A percentile compares a stretch with the other conserved stretches of the same genome.
Evolutionary conservation across 2,113 vertebrate species (phyloP).

Genomic region (Crotalus tigris): DNA sequence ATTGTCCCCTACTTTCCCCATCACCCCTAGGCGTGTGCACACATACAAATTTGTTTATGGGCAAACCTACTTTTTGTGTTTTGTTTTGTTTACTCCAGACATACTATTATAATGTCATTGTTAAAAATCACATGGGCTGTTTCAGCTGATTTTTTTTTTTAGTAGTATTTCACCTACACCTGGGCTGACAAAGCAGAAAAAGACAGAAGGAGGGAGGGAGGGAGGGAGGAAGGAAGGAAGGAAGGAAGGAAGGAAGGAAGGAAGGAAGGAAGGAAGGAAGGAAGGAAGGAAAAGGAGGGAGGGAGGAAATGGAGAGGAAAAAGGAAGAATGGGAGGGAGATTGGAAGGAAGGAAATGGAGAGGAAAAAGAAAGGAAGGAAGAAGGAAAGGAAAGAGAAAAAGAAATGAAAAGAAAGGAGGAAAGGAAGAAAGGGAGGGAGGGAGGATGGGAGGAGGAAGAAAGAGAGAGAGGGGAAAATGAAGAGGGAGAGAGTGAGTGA

Average conservation of each 20-base stretch:
- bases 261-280: too few relatives aligned
- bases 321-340: too few relatives aligned
- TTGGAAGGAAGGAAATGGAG: too few relatives aligned
- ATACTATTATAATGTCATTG: not conserved
- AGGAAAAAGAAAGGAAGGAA: too few relatives aligned
- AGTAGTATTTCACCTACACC: not conserved
- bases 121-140: not conserved
- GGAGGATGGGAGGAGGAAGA: too few relatives aligned
- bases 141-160: not conserved
- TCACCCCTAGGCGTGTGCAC: not conserved
- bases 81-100: not conserved
- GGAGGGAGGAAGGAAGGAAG: too few relatives aligned
- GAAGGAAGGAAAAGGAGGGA: not conserved
- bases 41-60: not conserved
- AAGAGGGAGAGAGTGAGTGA: too few relatives aligned
- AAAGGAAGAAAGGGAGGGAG: too few relatives aligned
- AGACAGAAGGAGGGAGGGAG: not conserved
- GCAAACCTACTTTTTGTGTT: not conserved
- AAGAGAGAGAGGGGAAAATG: too few relatives aligned
- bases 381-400: too few relatives aligned
- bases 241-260: not conserved
- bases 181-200: not conserved
- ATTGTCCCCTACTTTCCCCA: not conserved
- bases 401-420: too few relatives aligned
- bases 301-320: too few relatives aligned